Percentiles rank a stretch among this genome's conserved stretches.
Conservation (phyloP, 1,140 invertebrate species). For the Hermetia illucens region DNA sequence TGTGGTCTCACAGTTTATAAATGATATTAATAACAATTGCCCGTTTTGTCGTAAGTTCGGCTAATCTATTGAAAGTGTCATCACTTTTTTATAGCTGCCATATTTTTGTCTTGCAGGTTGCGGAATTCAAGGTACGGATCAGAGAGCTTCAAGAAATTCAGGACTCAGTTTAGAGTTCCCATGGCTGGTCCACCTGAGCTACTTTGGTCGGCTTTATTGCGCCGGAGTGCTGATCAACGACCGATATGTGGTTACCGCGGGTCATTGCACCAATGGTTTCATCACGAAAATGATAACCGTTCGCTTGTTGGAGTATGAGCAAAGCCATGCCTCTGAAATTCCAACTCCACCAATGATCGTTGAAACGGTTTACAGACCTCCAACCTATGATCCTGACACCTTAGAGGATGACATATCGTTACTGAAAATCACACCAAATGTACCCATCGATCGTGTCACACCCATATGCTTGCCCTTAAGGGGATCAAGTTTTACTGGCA, state of each 20-base stretch:
- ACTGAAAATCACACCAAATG: not conserved
- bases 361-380: not conserved
- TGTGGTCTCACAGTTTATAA: too few species aligned
- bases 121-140: too few species aligned
- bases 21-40: too few species aligned
- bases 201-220: constrained; percentile 1
- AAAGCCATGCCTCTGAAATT: not conserved
- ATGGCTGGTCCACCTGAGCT: not conserved
- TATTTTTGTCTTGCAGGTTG: too few species aligned
- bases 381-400: not conserved
- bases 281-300: not conserved
- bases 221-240: not conserved
- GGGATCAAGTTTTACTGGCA: not conserved
- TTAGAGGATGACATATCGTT: not conserved
- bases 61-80: too few species aligned
- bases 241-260: not conserved
- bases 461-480: not conserved
- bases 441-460: not conserved
- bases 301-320: not conserved
- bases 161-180: too few species aligned
- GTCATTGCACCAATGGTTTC: not conserved
- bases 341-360: not conserved
- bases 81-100: too few species aligned
- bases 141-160: too few species aligned
- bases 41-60: too few species aligned